Evolutionary conservation across 2,888 invertebrate species (phyloP).

Genomic region (Drosophila emarginata): DNA sequence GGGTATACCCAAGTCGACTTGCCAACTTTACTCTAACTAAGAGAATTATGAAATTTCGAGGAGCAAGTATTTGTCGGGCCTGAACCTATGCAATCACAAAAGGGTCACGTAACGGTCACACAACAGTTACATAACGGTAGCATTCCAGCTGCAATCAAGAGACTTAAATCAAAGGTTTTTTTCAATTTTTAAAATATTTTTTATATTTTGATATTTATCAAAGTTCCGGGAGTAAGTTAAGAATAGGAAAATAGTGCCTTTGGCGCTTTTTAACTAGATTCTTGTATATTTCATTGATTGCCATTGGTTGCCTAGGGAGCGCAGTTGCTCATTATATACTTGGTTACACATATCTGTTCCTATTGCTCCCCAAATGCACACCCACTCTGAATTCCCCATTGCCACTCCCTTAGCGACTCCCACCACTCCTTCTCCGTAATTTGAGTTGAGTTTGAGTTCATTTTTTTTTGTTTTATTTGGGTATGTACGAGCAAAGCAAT

Average conservation of each 20-base stretch:
- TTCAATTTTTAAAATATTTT: too few relatives aligned
- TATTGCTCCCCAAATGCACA: slow-evolving; percentile 9
- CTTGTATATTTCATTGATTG: slow-evolving; percentile 1
- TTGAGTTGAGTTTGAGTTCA: slow-evolving; percentile 62
- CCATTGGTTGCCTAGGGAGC: slow-evolving; percentile 49
- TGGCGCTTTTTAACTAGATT: slow-evolving; percentile 10
- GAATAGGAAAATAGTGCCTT: not conserved
- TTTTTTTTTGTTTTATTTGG: not conserved
- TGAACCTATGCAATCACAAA: not conserved
- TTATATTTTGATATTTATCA: too few relatives aligned
- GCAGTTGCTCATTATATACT: slow-evolving; percentile 51
- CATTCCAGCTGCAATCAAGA: not conserved
- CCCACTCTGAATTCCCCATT: slow-evolving; percentile 19
- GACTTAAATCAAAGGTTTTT: not conserved
- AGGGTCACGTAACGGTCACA: not conserved
- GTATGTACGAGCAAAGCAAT: slow-evolving; percentile 63
- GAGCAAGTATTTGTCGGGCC: too few relatives aligned
- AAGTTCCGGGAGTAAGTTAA: not conserved
- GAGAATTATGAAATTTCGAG: too few relatives aligned
- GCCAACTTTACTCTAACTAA: too few relatives aligned
- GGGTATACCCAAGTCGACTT: too few relatives aligned
- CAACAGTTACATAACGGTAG: not conserved
- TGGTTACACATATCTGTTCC: slow-evolving; percentile 17
- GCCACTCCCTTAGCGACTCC: slow-evolving; percentile 4
- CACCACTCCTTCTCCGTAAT: slow-evolving; percentile 41